phyloP scores from a whole-genome alignment of 2,888 invertebrate species.

The Drosophila anomelani region DNA sequence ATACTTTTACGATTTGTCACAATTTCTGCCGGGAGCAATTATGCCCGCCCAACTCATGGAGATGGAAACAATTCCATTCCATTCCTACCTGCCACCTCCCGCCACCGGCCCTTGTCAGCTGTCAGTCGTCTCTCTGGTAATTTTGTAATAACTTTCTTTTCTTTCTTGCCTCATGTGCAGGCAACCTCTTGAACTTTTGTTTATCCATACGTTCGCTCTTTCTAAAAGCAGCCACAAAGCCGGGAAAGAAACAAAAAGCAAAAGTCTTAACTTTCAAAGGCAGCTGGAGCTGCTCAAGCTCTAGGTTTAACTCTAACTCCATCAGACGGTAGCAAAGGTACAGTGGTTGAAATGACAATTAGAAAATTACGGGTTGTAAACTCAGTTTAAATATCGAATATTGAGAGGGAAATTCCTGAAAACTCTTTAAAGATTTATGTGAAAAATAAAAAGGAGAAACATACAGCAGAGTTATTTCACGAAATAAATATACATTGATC shows the following conservation, averaged over 20 bases:
- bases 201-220: slow-evolving; percentile 66
- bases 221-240: slow-evolving; percentile 62
- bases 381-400: background rate
- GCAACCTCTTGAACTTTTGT: slow-evolving; percentile 73
- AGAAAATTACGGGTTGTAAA: background rate
- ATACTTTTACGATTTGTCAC: slow-evolving; percentile 41
- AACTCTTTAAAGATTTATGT: background rate
- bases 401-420: background rate
- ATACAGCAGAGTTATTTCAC: background rate
- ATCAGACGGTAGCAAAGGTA: slow-evolving; percentile 59
- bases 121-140: slow-evolving; percentile 58
- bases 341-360: slow-evolving; percentile 42
- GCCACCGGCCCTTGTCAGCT: slow-evolving; percentile 58
- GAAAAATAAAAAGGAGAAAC: background rate
- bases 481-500: background rate
- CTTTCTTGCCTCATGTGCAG: slow-evolving; percentile 69
- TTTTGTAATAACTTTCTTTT: slow-evolving; percentile 78
- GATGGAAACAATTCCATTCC: slow-evolving; percentile 9
- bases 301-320: slow-evolving; percentile 7
- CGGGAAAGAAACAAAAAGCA: slow-evolving; percentile 49
- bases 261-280: slow-evolving; percentile 68
- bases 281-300: slow-evolving; percentile 1
- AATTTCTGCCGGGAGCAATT: slow-evolving; percentile 39
- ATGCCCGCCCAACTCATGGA: slow-evolving; percentile 23
- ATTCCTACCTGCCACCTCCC: slow-evolving; percentile 14